Evolutionary conservation across 2,888 invertebrate genomes (phyloP), one percentile per base, ranked within the genome.

Genomic region (Erannis defoliaria): DNA sequence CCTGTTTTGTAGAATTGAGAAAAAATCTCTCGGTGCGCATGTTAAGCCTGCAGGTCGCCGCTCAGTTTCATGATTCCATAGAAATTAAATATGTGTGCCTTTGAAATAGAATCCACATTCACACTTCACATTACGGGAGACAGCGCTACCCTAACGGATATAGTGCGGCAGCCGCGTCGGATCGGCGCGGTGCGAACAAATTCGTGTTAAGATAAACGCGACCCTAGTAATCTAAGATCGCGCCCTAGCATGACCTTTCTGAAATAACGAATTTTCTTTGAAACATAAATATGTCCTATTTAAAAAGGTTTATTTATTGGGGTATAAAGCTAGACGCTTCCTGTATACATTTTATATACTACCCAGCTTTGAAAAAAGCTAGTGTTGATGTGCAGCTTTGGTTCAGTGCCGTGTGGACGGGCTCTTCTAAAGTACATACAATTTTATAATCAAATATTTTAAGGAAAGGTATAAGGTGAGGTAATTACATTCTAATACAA

Each of bases 401-500:
- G 33, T 26, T 35, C 19, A 23, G 57, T 33, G 42, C 9, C 40
- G 35, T 45, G 40, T 54, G 59, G 59, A 54, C 16, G n/a, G 42
- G 45, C 43, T 31, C 14, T 10, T 26, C 21, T 26, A 18, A 42
- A 50, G 45, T 61, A 49, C 42, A 42, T 35, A 19, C 14, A 49
- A 45, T 35, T 54, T 37, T 12, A 43, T 21, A 35, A 33, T 35
- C 31, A 43, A 49, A 45, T 53, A 38, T 58, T 19, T 50, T 35
- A 60, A n/a, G 43, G 37, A 51, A 33, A 18, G 12, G 37, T 31
- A 49, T 55, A 12, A 43, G n/a, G 48, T 19, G 16, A 40, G 51
- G 55, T 50, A 45, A 48, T 37, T 55, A 45, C 50, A 61, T 45
- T 55, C 37, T 50, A 51, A 55, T 55, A 61, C 38, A 61, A 60